Conservation (phyloP, 2,797 vertebrate genomes). For the Melanotaenia trifasciata region DNA sequence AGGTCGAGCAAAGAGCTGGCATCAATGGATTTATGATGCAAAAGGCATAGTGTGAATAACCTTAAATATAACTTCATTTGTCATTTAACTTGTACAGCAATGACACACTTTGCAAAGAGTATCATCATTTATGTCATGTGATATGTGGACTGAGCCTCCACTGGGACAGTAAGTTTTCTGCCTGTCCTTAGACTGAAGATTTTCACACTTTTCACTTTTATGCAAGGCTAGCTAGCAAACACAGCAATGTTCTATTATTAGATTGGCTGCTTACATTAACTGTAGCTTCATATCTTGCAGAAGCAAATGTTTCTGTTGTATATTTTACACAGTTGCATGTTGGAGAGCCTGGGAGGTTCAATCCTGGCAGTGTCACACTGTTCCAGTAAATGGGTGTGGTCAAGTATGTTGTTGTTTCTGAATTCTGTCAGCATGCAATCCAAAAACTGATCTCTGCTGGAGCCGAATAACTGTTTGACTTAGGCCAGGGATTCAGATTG, state of each 20-base stretch:
- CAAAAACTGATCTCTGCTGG: slow-evolving; percentile 39
- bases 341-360: slow-evolving; percentile 62
- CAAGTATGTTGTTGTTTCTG: slow-evolving; percentile 65
- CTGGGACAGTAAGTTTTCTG: neutral
- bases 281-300: neutral
- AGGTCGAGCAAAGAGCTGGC: slow-evolving; percentile 32
- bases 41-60: slow-evolving; percentile 46
- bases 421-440: slow-evolving; percentile 44
- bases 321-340: slow-evolving; percentile 45
- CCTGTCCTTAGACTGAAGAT: slow-evolving; percentile 19
- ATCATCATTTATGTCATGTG: slow-evolving; percentile 52
- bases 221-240: slow-evolving; percentile 4
- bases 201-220: slow-evolving; percentile 18
- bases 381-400: slow-evolving; percentile 75
- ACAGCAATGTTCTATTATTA: slow-evolving; percentile 9
- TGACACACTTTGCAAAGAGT: slow-evolving; percentile 36
- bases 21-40: slow-evolving; percentile 55
- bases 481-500: slow-evolving; percentile 24
- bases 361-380: slow-evolving; percentile 56
- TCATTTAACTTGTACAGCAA: slow-evolving; percentile 46
- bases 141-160: slow-evolving; percentile 7
- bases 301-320: slow-evolving; percentile 17
- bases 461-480: slow-evolving; percentile 32
- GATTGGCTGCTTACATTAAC: slow-evolving; percentile 2
- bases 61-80: slow-evolving; percentile 63